Evolutionary conservation across 2,888 invertebrate genomes (phyloP).

Genomic region (Dasysyrphus tricinctus): DNA sequence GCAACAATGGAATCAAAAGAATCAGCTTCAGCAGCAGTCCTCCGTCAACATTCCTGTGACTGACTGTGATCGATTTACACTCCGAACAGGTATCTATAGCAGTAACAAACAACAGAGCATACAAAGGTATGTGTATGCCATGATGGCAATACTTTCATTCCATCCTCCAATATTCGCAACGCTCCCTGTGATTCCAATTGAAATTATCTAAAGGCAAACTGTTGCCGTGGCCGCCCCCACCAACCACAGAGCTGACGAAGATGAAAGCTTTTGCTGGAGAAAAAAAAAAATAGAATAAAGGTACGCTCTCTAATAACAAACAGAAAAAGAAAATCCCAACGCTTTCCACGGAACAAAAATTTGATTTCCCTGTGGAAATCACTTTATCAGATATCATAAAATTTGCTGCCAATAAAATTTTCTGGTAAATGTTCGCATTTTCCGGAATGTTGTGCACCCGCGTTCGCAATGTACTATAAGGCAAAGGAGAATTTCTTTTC

Average conservation of each 20-base stretch:
- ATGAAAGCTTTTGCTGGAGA: slow-evolving; percentile 31
- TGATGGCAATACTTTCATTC: background rate
- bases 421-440: slow-evolving; percentile 77
- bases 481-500: slow-evolving; percentile 11
- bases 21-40: slow-evolving; percentile 28
- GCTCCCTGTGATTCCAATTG: slow-evolving; percentile 34
- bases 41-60: slow-evolving; percentile 7
- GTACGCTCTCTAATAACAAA: slow-evolving; percentile 25
- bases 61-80: slow-evolving; percentile 71
- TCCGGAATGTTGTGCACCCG: slow-evolving; percentile 67
- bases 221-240: slow-evolving; percentile 44
- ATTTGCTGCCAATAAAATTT: slow-evolving; percentile 79
- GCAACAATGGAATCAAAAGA: slow-evolving; percentile 52
- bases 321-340: slow-evolving; percentile 38
- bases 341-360: slow-evolving; percentile 74
- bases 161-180: slow-evolving; percentile 6
- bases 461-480: slow-evolving; percentile 44
- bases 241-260: slow-evolving; percentile 51
- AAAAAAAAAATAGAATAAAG: slow-evolving; percentile 27
- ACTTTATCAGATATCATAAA: slow-evolving; percentile 83
- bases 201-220: slow-evolving; percentile 56
- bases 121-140: slow-evolving; percentile 7
- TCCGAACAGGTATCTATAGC: slow-evolving; percentile 47
- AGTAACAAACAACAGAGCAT: background rate
- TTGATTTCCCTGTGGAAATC: slow-evolving; percentile 82